Evolutionary conservation across 1,140 invertebrate genomes (phyloP).

Genomic region (Tribolium castaneum): DNA sequence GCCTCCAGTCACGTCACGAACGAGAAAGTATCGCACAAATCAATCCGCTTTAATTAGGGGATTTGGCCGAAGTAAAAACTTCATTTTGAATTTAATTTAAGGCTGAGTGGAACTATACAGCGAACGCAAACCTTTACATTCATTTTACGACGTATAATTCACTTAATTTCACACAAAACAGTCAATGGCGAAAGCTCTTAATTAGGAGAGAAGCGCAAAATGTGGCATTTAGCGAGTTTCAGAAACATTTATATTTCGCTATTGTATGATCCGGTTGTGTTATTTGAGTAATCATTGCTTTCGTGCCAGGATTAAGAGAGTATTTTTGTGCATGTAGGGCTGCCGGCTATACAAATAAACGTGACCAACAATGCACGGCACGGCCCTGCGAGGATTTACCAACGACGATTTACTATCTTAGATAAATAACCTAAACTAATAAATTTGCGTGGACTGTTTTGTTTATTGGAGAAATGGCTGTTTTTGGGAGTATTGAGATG

Average conservation of each 20-base stretch:
- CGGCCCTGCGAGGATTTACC: background rate
- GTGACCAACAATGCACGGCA: slow-evolving; percentile 2
- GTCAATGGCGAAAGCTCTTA: slow-evolving; percentile 1
- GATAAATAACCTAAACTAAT: background rate
- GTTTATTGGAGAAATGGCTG: background rate
- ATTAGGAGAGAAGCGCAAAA: slow-evolving; percentile 1
- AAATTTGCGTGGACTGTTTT: background rate
- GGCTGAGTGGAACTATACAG: background rate
- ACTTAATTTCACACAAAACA: slow-evolving; percentile 23
- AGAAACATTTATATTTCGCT: slow-evolving; percentile 5
- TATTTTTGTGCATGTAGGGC: background rate
- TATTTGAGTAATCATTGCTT: slow-evolving; percentile 33
- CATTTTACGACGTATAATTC: slow-evolving; percentile 17
- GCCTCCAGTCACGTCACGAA: background rate
- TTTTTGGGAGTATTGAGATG: background rate
- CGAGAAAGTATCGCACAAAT: background rate
- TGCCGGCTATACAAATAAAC: background rate
- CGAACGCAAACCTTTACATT: background rate
- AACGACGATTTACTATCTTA: background rate
- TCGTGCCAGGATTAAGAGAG: background rate
- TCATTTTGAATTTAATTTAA: slow-evolving; percentile 3
- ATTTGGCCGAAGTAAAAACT: background rate
- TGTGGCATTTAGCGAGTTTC: background rate
- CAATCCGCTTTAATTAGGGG: slow-evolving; percentile 12
- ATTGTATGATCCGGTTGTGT: slow-evolving; percentile 27